phyloP scores from a whole-genome alignment of 2,797 vertebrate genomes.

The Eidolon dupreanum region DNA sequence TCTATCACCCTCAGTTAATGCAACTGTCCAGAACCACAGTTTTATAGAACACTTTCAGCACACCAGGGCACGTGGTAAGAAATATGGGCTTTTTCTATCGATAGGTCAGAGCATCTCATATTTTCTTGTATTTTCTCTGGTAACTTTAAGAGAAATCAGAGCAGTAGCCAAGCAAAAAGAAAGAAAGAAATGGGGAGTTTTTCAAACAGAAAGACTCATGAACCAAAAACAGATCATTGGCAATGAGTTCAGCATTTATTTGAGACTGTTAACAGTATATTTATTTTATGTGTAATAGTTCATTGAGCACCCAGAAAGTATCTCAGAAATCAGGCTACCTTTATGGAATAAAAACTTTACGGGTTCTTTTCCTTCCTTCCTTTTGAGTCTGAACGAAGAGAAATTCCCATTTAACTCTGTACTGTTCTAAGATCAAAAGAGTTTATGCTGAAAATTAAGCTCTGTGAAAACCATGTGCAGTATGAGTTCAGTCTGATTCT shows the following conservation, averaged over 20 bases:
- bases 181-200: neutral
- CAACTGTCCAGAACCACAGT: neutral
- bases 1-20: neutral
- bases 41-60: neutral
- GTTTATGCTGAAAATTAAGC: neutral
- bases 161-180: neutral
- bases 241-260: neutral
- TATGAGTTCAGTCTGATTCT: neutral
- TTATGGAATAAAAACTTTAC: neutral
- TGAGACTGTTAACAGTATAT: neutral
- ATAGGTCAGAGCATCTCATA: neutral
- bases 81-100: neutral
- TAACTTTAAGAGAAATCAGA: slow-evolving; percentile 27
- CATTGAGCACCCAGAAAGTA: neutral
- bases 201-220: neutral
- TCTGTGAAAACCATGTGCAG: neutral
- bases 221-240: neutral
- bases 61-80: neutral
- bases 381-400: neutral
- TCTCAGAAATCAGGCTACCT: neutral
- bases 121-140: slow-evolving; percentile 9
- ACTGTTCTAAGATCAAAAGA: neutral
- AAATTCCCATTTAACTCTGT: slow-evolving; percentile 17
- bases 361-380: slow-evolving; percentile 5
- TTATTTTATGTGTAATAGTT: neutral